Conservation (phyloP, 2,113 vertebrate genomes). For the Trachemys scripta region DNA sequence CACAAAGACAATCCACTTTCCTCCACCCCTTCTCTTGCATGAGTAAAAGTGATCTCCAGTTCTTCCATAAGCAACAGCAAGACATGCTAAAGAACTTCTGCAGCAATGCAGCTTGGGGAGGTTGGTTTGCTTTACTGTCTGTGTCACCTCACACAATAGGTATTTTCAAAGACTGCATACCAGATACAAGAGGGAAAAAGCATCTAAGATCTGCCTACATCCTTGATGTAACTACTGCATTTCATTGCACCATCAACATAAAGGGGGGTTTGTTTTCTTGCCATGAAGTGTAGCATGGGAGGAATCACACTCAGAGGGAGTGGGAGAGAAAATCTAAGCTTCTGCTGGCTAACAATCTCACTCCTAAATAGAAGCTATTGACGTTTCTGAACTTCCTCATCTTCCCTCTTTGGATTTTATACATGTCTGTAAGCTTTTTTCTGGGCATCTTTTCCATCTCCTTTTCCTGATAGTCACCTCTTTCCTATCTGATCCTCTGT, state of each 20-base stretch:
- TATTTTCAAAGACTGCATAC: not conserved
- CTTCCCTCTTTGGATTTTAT: not conserved
- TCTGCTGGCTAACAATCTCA: not conserved
- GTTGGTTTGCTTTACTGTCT: not conserved
- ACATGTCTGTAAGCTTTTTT: not conserved
- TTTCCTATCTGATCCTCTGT: not conserved
- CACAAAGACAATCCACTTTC: not conserved
- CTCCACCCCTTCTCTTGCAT: not conserved
- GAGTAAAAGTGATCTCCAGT: not conserved
- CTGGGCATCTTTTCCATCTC: not conserved
- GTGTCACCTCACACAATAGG: rapidly evolving
- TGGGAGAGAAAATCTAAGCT: constrained; percentile 54
- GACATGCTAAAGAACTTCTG: rapidly evolving
- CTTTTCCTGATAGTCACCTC: not conserved
- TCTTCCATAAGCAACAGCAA: not conserved
- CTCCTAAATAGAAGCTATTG: not conserved
- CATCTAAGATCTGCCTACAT: not conserved
- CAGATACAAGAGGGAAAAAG: not conserved
- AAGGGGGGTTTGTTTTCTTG: not conserved
- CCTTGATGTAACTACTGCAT: not conserved
- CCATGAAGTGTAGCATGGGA: constrained; percentile 10
- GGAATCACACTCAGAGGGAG: constrained; percentile 33
- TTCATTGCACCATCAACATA: not conserved
- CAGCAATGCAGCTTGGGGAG: rapidly evolving
- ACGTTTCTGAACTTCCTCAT: not conserved